phyloP scores from a whole-genome alignment of 2,113 vertebrate species.

The Gymnocephalus cernua region DNA sequence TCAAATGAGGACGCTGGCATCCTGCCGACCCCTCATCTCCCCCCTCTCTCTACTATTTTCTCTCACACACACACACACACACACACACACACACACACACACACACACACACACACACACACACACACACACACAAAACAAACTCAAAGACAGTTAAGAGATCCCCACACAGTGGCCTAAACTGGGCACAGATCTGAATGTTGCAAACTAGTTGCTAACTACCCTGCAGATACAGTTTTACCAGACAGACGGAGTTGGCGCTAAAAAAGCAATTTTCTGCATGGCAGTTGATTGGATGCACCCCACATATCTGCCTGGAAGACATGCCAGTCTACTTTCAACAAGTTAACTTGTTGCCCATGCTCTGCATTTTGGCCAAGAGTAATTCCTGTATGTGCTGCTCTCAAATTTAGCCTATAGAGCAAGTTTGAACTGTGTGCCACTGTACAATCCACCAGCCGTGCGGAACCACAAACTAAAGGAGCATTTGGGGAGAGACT shows the following conservation, averaged over 20 bases:
- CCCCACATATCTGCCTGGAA: conserved; percentile 42
- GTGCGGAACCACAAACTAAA: conserved; percentile 13
- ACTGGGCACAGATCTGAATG: conserved; percentile 44
- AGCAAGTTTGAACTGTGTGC: background rate
- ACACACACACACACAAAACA: background rate
- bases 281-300: conserved; percentile 37
- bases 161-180: conserved; percentile 40
- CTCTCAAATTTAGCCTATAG: conserved; percentile 11
- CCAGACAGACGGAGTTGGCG: conserved; percentile 38
- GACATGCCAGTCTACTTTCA: conserved; percentile 24
- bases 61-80: conserved; percentile 3
- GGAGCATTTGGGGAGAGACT: background rate
- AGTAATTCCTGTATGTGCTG: background rate
- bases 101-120: background rate
- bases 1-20: conserved; percentile 78
- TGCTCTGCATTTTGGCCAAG: conserved; percentile 27
- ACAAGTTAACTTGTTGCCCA: conserved; percentile 44
- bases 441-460: background rate
- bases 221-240: conserved; percentile 51
- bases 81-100: background rate
- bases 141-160: conserved; percentile 16
- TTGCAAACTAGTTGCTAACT: conserved; percentile 51
- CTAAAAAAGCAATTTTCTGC: conserved; percentile 35
- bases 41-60: background rate
- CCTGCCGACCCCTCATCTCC: conserved; percentile 46